phyloP scores from a whole-genome alignment of 1,140 invertebrate species.

The Caenorhabditis tropicalis region DNA sequence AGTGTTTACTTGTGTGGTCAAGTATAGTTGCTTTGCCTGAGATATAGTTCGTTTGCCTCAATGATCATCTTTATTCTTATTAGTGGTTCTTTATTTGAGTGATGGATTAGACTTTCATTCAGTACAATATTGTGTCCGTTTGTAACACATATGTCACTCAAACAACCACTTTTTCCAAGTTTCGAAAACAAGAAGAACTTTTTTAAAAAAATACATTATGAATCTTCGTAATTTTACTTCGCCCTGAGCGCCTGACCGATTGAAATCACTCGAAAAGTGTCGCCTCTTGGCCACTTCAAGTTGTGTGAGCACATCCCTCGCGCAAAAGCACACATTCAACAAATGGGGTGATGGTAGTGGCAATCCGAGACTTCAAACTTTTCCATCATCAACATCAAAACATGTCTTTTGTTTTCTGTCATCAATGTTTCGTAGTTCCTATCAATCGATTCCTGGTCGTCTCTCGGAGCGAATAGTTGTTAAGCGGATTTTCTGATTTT shows the following conservation, averaged over 20 bases:
- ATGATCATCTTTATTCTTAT: too few relatives aligned
- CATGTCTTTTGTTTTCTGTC: slow-evolving; percentile 22
- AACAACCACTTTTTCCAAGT: too few relatives aligned
- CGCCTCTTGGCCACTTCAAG: slow-evolving; percentile 29
- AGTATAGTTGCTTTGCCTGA: background rate
- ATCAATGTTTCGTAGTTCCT: background rate
- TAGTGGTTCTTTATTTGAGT: too few relatives aligned
- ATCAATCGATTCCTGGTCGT: background rate
- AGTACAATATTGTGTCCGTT: too few relatives aligned
- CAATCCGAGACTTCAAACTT: slow-evolving; percentile 14
- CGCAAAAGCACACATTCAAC: slow-evolving; percentile 33
- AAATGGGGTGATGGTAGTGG: slow-evolving; percentile 9
- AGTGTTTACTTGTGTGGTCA: background rate
- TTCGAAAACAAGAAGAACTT: background rate
- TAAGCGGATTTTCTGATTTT: slow-evolving; percentile 40
- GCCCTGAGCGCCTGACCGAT: slow-evolving; percentile 1
- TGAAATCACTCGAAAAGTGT: slow-evolving; percentile 38
- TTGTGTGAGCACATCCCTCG: slow-evolving; percentile 6
- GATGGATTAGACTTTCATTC: background rate
- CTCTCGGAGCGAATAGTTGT: background rate
- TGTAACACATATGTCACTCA: too few relatives aligned
- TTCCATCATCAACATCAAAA: background rate
- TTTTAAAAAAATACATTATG: too few relatives aligned
- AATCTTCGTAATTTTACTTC: background rate
- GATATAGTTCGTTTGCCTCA: background rate